Evolutionary conservation across 1,140 invertebrate genomes (phyloP).

Genomic region (Piezodorus guildinii): DNA sequence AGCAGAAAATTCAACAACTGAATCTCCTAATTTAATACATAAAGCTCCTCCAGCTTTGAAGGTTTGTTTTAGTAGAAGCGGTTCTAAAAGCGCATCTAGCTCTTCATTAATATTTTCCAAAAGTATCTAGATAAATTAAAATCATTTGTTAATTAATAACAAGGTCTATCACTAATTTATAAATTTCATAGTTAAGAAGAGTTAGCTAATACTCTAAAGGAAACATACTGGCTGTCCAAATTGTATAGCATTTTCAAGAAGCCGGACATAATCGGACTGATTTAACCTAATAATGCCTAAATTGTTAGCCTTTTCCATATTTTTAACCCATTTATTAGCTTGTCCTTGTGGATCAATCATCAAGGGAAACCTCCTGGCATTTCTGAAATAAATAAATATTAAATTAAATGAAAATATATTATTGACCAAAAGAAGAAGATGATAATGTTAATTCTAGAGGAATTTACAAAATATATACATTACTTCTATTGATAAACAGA

Average conservation of each 20-base stretch:
- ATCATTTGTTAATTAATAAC: not conserved
- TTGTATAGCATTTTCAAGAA: slow-evolving; percentile 84
- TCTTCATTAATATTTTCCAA: slow-evolving; percentile 82
- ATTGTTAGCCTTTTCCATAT: slow-evolving; percentile 80
- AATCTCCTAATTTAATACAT: slow-evolving; percentile 74
- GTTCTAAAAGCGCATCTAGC: slow-evolving; percentile 79
- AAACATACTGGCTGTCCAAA: slow-evolving; percentile 67
- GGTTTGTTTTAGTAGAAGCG: slow-evolving; percentile 73
- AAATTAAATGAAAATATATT: too few relatives aligned
- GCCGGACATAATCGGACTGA: slow-evolving; percentile 70
- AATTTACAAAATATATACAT: too few relatives aligned
- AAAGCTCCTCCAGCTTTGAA: slow-evolving; percentile 75
- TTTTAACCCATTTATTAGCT: slow-evolving; percentile 90
- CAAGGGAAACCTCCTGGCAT: slow-evolving; percentile 73
- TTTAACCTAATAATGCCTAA: slow-evolving; percentile 68
- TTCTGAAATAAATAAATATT: slow-evolving; percentile 38
- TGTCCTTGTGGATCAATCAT: slow-evolving; percentile 93
- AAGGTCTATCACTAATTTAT: not conserved
- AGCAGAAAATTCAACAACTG: slow-evolving; percentile 69
- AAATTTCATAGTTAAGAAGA: not conserved
- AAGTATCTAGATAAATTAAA: slow-evolving; percentile 44
- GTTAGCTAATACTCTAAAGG: not conserved
- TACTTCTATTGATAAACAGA: too few relatives aligned
- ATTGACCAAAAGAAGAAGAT: too few relatives aligned
- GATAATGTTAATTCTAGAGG: too few relatives aligned